Conservation (phyloP, 2,888 invertebrate species). For the Cantharis lateralis region DNA sequence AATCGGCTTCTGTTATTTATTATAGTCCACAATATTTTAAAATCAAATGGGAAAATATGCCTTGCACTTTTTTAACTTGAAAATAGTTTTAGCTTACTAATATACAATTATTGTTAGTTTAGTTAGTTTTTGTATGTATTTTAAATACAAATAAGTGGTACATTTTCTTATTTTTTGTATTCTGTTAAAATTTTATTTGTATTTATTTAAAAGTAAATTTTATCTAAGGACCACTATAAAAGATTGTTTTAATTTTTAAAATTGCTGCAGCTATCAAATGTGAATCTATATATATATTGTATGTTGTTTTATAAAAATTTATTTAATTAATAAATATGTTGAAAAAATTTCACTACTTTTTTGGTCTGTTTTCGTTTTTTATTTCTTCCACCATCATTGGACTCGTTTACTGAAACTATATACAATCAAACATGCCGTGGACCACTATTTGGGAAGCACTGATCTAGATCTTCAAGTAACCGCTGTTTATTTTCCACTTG, state of each 20-base stretch:
- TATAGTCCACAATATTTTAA: conserved; percentile 9
- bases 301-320: conserved; percentile 51
- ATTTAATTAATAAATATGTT: conserved; percentile 54
- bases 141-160: conserved; percentile 34
- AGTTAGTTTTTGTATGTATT: conserved; percentile 29
- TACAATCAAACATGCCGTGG: too few species aligned
- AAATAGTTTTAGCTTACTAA: conserved; percentile 39
- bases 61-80: conserved; percentile 40
- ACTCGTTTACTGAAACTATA: too few species aligned
- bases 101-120: conserved; percentile 29
- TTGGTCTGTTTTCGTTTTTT: background rate
- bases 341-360: conserved; percentile 37
- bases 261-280: conserved; percentile 45
- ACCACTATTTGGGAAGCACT: too few species aligned
- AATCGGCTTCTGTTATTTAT: conserved; percentile 1
- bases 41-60: conserved; percentile 39
- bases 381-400: too few species aligned
- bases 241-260: conserved; percentile 41
- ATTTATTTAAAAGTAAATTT: background rate
- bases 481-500: too few species aligned
- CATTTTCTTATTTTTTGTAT: conserved; percentile 15
- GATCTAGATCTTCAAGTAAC: too few species aligned
- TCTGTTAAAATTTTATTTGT: background rate
- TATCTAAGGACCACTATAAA: background rate
- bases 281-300: conserved; percentile 50